Base-by-base conservation (phyloP, 1,140 invertebrate genomes). In the Agrypnia vestita region DNA sequence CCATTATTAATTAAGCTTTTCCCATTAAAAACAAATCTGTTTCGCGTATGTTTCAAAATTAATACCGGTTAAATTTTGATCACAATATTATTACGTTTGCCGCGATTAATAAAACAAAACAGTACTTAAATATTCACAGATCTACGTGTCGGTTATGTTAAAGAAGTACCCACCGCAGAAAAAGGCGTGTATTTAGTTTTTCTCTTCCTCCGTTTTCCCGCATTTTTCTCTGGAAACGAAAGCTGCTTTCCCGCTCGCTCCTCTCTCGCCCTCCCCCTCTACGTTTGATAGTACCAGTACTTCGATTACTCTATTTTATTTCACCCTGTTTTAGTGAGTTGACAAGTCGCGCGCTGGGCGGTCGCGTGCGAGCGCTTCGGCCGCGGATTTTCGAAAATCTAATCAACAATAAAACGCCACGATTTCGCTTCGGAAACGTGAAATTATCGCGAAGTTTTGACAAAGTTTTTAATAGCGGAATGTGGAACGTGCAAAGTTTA, bases 311-410 rank as follows among this genome's bases (percentile, higher is more conserved):
- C 19, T 25, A 71, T 71, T 71, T 67, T 71, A 25, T 47, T 71
- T 71, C 19, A 49, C 46, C 67, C 67, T 13, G 67, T 71, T 53
- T 69, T 47, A 67, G 67, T 71, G 47, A 19, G 62, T 47, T 67
- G 25, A 67, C 43, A 67, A 17, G 17, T 3, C 10, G 13, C 15
- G 17, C n/a, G 46, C 10, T 0, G 47, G 67, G 11, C 15, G 67
- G 67, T 71, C 25, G 67, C 25, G 67, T 12, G 67, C 6, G 1
- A 3, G 1, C 25, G 25, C 25, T 35, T 35, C 25, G 25, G 25
- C 1, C 6, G 1, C 6, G 25, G 25, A 35, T 35, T 35, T 35
- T 35, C 25, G 25, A 35, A 35, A 35, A 35, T 35, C 25, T 35
- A 35, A 35, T 35, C 25, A 35, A 35, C 25, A 35, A 35, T 35